Percentiles rank a stretch among this genome's conserved stretches.
phyloP scores from a whole-genome alignment of 64 coral and sea anemone genomes.

The Stylophora pistillata region DNA sequence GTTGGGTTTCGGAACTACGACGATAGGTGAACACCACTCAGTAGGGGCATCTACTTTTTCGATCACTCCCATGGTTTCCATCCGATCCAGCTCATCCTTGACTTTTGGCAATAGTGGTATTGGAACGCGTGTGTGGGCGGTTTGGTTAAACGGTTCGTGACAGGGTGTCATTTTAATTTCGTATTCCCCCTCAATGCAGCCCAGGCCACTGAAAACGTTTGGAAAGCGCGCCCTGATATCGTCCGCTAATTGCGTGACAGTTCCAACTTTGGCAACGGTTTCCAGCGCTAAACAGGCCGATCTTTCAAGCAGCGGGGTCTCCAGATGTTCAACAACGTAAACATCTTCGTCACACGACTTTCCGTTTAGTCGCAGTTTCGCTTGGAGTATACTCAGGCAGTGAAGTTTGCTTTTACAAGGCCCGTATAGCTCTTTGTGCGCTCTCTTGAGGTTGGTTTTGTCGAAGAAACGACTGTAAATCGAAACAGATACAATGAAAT shows the following conservation, averaged over 20 bases:
- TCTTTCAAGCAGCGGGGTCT: slow-evolving; percentile 6
- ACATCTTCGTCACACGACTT: slow-evolving; percentile 46
- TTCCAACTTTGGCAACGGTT: slow-evolving; percentile 28
- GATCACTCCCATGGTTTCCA: slow-evolving; percentile 9
- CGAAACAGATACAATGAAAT: too few species aligned
- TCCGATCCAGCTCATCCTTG: slow-evolving; percentile 23
- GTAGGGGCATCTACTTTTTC: slow-evolving; percentile 11
- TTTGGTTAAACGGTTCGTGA: slow-evolving; percentile 27
- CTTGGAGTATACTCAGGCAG: slow-evolving; percentile 15
- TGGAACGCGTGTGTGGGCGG: slow-evolving; percentile 23
- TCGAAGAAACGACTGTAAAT: not conserved
- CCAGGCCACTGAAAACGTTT: slow-evolving; percentile 56
- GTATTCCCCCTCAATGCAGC: slow-evolving; percentile 51
- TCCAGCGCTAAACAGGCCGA: slow-evolving; percentile 26
- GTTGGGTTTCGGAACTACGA: slow-evolving; percentile 43
- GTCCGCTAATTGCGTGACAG: slow-evolving; percentile 7
- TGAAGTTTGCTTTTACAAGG: slow-evolving; percentile 38
- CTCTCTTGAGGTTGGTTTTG: not conserved
- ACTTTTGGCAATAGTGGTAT: slow-evolving; percentile 15
- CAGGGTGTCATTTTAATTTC: slow-evolving; percentile 38
- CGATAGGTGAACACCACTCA: slow-evolving; percentile 43
- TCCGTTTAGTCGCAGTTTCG: slow-evolving; percentile 33
- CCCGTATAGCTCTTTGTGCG: slow-evolving; percentile 37
- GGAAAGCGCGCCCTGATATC: slow-evolving; percentile 9
- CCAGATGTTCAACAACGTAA: slow-evolving; percentile 39